Conservation (phyloP, 2,113 vertebrate species). For the Meles meles region DNA sequence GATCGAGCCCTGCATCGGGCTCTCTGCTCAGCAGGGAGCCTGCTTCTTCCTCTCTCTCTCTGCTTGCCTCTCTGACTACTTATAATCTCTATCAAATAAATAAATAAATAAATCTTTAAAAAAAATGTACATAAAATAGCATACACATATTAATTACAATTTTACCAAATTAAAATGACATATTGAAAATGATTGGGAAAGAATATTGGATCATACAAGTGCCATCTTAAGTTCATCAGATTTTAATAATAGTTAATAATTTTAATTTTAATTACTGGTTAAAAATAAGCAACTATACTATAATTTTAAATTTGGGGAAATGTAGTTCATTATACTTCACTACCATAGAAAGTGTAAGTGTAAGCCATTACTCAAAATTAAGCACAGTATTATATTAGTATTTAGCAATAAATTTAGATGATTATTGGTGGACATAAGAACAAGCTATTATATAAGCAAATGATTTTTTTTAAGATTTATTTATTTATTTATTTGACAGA, state of each 20-base stretch:
- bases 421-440: not conserved
- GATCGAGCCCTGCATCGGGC: too few species aligned
- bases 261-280: not conserved
- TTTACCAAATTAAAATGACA: not conserved
- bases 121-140: not conserved
- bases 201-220: not conserved
- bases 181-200: not conserved
- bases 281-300: not conserved
- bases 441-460: not conserved
- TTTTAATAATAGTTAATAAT: conserved; percentile 10
- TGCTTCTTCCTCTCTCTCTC: too few species aligned
- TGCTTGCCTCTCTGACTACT: too few species aligned
- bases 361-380: not conserved
- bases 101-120: too few species aligned
- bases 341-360: not conserved
- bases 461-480: too few species aligned
- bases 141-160: not conserved
- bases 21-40: too few species aligned
- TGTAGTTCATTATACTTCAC: not conserved
- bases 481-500: too few species aligned
- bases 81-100: too few species aligned
- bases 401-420: conserved; percentile 8
- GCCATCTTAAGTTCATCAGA: not conserved
- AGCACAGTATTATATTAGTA: not conserved
- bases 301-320: conserved; percentile 28